phyloP scores from a whole-genome alignment of 2,888 invertebrate species.

The Himalopsyche japonica region DNA sequence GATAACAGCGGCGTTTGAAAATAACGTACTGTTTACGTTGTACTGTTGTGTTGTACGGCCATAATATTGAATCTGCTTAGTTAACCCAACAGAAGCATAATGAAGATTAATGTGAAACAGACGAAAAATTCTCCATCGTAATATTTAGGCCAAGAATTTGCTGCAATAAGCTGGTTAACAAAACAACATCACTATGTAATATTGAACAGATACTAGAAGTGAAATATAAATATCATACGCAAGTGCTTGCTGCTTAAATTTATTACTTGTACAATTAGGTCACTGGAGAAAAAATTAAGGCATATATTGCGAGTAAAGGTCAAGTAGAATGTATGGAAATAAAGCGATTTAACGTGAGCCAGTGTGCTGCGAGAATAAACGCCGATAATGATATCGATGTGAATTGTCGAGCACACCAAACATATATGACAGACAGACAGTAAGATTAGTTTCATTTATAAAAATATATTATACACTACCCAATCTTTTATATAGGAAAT shows the following conservation, averaged over 20 bases:
- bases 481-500: no score
- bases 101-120: background rate
- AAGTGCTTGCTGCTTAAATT: background rate
- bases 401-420: no score
- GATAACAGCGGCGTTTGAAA: background rate
- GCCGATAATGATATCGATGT: no score
- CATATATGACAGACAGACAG: no score
- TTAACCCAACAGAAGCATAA: background rate
- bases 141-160: background rate
- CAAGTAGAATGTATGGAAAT: background rate
- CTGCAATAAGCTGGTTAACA: background rate
- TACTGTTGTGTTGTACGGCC: no score
- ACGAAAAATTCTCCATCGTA: background rate
- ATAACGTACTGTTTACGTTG: background rate
- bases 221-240: background rate
- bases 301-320: background rate
- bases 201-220: background rate
- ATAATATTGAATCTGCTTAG: background rate
- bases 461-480: no score
- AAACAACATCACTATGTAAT: background rate
- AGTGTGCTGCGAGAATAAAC: no score
- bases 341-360: background rate
- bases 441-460: no score
- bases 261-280: background rate
- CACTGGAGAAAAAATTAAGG: background rate